Conservation (phyloP, 2,888 invertebrate genomes). For the Sminthurinus aureus region DNA sequence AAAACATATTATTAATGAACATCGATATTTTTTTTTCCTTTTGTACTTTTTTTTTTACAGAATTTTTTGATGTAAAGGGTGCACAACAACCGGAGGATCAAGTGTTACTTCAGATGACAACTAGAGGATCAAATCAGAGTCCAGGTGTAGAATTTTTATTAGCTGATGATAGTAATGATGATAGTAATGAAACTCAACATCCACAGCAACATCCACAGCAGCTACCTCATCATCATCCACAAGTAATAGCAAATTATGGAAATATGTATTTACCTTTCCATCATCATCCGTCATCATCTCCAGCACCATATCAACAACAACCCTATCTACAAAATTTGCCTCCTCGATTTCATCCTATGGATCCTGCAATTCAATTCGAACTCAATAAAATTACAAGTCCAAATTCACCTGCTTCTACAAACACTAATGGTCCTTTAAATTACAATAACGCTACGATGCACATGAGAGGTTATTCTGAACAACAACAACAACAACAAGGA, state of each 20-base stretch:
- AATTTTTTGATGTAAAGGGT: slow-evolving; percentile 22
- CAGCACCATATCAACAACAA: no score
- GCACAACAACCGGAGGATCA: slow-evolving; percentile 12
- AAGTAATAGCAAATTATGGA: neutral
- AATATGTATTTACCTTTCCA: slow-evolving; percentile 4
- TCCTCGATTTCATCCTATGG: neutral
- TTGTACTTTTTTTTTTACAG: slow-evolving; percentile 23
- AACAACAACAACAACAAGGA: no score
- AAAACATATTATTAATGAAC: neutral
- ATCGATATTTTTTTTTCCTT: neutral
- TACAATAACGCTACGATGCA: no score
- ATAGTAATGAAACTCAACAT: neutral
- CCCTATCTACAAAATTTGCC: neutral
- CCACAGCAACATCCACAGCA: neutral
- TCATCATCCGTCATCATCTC: neutral
- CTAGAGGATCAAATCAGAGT: neutral
- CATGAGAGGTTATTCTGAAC: no score
- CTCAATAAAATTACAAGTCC: no score
- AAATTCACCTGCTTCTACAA: no score
- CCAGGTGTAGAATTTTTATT: slow-evolving; percentile 39
- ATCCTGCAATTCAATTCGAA: neutral
- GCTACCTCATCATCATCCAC: no score
- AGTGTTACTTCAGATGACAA: slow-evolving; percentile 27
- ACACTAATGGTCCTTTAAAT: no score
- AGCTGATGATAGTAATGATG: slow-evolving; percentile 5